Conservation (phyloP, 2,113 vertebrate species). For the Herpailurus yagouaroundi region DNA sequence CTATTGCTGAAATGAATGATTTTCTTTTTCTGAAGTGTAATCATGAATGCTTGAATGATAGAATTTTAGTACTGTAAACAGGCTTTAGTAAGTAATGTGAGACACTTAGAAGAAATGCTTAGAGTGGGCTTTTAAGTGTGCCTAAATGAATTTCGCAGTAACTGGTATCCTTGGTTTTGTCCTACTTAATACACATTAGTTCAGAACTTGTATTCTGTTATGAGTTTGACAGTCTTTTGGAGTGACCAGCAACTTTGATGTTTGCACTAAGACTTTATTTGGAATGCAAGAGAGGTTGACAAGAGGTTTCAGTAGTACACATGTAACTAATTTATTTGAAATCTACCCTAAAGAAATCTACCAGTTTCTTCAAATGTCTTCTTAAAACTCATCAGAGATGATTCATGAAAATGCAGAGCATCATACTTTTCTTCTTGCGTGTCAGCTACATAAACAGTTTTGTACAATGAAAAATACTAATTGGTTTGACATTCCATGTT, state of each 20-base stretch:
- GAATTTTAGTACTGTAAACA: constrained; percentile 96
- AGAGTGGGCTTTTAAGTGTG: constrained; percentile 92
- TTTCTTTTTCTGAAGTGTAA: constrained; percentile 89
- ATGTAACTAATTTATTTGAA: constrained; percentile 98
- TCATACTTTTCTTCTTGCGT: constrained; percentile 84
- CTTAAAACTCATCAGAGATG: constrained; percentile 79
- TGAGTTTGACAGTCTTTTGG: constrained; percentile 83
- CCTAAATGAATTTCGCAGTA: constrained; percentile 87
- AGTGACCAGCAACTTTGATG: constrained; percentile 90
- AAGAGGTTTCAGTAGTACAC: constrained; percentile 89
- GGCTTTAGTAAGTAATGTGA: constrained; percentile 95
- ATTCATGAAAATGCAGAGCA: constrained; percentile 76
- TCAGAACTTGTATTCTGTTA: constrained; percentile 81
- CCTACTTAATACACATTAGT: constrained; percentile 82
- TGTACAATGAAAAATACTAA: constrained; percentile 85
- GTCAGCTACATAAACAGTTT: constrained; percentile 83
- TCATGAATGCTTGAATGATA: constrained; percentile 96
- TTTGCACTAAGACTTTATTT: constrained; percentile 95
- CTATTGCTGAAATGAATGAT: constrained; percentile 88
- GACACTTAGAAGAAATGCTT: constrained; percentile 94
- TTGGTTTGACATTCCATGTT: constrained; percentile 90
- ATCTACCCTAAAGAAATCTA: constrained; percentile 85
- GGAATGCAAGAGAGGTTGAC: constrained; percentile 90
- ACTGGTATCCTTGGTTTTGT: constrained; percentile 82
- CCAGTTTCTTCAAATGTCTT: constrained; percentile 84